These are phyloP conservation scores for Lasiommata megera DNA, from an alignment of 2,888 invertebrate genomes.

Conservation along the genomic window DNA sequence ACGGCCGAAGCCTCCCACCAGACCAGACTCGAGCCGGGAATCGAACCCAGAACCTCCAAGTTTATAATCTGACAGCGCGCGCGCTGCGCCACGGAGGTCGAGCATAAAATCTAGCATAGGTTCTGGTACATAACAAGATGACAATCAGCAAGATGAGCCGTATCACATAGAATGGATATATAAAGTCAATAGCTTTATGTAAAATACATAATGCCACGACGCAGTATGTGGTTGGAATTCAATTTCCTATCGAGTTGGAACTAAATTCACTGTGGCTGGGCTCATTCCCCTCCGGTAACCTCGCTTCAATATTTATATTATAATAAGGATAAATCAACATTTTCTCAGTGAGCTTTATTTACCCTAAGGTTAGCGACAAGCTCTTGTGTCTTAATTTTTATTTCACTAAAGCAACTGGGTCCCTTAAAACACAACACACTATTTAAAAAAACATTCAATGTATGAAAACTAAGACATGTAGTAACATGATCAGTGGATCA, in stretches of 20 bases:
- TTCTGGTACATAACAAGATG: not conserved
- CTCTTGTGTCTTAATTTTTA: not conserved
- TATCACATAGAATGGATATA: conserved; percentile 11
- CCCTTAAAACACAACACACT: too few species aligned
- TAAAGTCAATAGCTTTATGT: conserved; percentile 40
- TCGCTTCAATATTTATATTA: conserved; percentile 26
- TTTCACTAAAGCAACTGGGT: too few species aligned
- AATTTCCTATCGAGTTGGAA: conserved; percentile 50
- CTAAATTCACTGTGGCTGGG: conserved; percentile 42
- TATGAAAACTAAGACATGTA: too few species aligned
- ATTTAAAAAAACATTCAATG: too few species aligned
- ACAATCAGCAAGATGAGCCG: not conserved
- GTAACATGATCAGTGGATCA: too few species aligned
- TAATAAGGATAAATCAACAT: conserved; percentile 12
- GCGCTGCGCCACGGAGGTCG: too few species aligned
- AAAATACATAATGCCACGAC: conserved; percentile 38
- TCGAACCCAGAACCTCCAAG: too few species aligned
- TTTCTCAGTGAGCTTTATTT: conserved; percentile 8
- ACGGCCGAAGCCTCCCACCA: too few species aligned
- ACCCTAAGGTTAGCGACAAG: not conserved
- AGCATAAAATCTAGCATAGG: too few species aligned
- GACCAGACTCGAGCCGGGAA: too few species aligned
- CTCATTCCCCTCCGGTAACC: conserved; percentile 35
- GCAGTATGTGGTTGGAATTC: conserved; percentile 47
- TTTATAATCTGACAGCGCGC: too few species aligned